Base-by-base conservation (phyloP, 1,140 invertebrate species). In the Euwallacea similis region DNA sequence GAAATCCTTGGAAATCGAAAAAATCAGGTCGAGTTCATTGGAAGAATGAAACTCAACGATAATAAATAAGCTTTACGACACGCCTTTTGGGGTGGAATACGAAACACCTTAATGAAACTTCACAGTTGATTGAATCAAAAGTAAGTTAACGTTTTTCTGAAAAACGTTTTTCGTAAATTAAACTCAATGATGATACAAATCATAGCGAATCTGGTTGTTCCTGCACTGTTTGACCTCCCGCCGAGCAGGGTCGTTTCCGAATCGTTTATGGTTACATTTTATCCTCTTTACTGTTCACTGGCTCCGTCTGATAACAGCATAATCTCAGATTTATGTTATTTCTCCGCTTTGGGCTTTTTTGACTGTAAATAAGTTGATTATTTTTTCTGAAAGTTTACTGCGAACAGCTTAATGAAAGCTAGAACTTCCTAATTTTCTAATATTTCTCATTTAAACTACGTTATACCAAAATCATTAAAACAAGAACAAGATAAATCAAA, bases 401-500 rank as follows among this genome's bases (percentile, higher is more conserved):
- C 21, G 21, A 33, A 33, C 4, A 33, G 21, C 21, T 4, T 4
- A 4, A 33, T 33, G 21, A 4, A 33, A 33, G 21, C 21, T 4
- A 4, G 21, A 33, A 33, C 21, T 33, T 33, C 21, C 21, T 33
- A 33, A 33, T 33, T 33, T 33, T 33, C 4, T 4, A 33, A 33
- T 33, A 33, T 33, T 33, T 4, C 21, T 33, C 21, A 33, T 33
- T 33, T 33, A 33, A 33, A 33, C 21, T 33, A 1, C 1, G 21
- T 33, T 2, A 33, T 4, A 4, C 21, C 21, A 33, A 33, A 33
- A 33, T 33, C 21, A 33, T 33, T 4, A 4, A 10, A 2, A 11
- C 21, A 15, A 59, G 10, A 59, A 59, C 21, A 50, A 10, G 53
- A 64, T 75, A 73, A 76, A 76, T 75, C 69, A 74, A 71, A 75